Percentiles rank a stretch among this genome's conserved stretches.
These are phyloP conservation scores for Sinocyclocheilus grahami DNA, from an alignment of 2,113 vertebrate genomes.

Conservation along the genomic window DNA sequence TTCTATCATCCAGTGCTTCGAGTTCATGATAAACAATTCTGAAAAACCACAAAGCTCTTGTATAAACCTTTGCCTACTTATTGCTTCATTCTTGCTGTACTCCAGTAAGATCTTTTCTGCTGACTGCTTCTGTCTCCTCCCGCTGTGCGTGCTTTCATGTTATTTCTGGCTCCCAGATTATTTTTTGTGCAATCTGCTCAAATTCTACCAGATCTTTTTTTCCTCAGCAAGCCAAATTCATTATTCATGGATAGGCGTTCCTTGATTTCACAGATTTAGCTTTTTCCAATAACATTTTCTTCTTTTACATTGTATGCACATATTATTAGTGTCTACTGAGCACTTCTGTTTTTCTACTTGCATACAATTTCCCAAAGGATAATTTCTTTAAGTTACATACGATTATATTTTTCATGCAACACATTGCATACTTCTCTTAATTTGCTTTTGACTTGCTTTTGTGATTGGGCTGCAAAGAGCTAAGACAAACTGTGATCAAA, in stretches of 20 bases:
- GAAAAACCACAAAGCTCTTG: not conserved
- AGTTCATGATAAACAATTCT: not conserved
- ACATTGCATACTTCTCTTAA: not conserved
- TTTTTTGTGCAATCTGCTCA: not conserved
- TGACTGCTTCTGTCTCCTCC: constrained; percentile 14
- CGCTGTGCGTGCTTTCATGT: not conserved
- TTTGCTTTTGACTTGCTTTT: not conserved
- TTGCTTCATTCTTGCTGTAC: not conserved
- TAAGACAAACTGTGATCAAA: constrained; percentile 34
- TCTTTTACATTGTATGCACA: not conserved
- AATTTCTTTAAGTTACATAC: not conserved
- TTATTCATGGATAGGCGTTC: not conserved
- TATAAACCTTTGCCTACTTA: constrained; percentile 4
- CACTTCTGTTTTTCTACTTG: not conserved
- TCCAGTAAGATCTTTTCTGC: constrained; percentile 4
- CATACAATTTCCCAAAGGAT: not conserved
- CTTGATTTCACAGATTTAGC: not conserved
- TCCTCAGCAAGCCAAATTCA: not conserved
- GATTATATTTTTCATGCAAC: not conserved
- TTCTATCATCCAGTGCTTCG: not conserved
- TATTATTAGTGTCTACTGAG: not conserved
- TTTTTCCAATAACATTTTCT: not conserved
- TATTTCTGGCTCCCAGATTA: not conserved
- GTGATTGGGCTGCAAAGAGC: not conserved
- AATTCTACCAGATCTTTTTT: constrained; percentile 10